phyloP scores from a whole-genome alignment of 2,888 invertebrate genomes.

The Seladonia tumulorum region DNA sequence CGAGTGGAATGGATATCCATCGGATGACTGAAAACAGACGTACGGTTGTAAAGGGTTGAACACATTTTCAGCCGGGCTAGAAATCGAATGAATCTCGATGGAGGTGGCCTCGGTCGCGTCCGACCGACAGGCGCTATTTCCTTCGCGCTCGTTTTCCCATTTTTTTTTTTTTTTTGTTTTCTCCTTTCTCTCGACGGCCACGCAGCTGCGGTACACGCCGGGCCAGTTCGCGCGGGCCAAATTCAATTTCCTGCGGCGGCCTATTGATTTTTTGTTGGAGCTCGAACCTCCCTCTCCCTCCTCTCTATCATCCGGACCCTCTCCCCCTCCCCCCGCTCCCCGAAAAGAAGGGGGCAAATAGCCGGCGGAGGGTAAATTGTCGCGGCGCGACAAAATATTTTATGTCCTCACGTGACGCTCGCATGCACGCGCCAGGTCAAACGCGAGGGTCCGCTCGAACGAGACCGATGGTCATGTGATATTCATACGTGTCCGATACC shows the following conservation, averaged over 20 bases:
- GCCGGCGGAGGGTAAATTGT: background rate
- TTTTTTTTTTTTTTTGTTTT: too few species aligned
- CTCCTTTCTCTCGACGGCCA: slow-evolving; percentile 21
- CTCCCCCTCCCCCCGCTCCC: background rate
- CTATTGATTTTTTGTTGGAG: slow-evolving; percentile 62
- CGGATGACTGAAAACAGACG: slow-evolving; percentile 33
- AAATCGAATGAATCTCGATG: slow-evolving; percentile 61
- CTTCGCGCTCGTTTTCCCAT: slow-evolving; percentile 40
- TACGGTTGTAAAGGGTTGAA: slow-evolving; percentile 46
- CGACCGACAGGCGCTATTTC: slow-evolving; percentile 54
- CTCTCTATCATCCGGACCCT: background rate
- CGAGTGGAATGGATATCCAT: slow-evolving; percentile 31
- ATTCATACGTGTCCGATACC: slow-evolving; percentile 34
- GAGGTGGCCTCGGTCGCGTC: slow-evolving; percentile 36
- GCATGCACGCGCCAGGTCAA: slow-evolving; percentile 8
- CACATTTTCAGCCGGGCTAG: slow-evolving; percentile 45
- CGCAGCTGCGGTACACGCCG: slow-evolving; percentile 59
- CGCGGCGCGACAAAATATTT: slow-evolving; percentile 60
- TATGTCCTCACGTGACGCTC: slow-evolving; percentile 30
- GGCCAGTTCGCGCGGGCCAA: slow-evolving; percentile 65
- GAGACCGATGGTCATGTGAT: slow-evolving; percentile 40
- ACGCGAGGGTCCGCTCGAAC: slow-evolving; percentile 17
- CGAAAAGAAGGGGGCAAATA: slow-evolving; percentile 12
- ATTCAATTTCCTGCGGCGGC: slow-evolving; percentile 71
- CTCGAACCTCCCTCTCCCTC: background rate